Conservation (phyloP, 2,113 vertebrate genomes). For the Zeus faber region DNA sequence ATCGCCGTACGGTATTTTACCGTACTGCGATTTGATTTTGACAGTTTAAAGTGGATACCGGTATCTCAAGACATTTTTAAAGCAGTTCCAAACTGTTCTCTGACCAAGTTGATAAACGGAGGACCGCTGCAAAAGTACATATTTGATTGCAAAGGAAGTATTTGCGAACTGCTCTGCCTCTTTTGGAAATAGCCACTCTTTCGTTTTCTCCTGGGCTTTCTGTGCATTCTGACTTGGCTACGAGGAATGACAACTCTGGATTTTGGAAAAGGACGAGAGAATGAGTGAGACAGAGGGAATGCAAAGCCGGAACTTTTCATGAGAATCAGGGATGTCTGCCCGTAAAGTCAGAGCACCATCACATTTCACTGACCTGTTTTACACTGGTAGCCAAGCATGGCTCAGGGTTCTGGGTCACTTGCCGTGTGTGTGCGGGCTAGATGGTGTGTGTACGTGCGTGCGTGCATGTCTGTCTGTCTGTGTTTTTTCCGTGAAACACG, state of each 20-base stretch:
- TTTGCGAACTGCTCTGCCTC: conserved; percentile 21
- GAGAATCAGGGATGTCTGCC: conserved; percentile 29
- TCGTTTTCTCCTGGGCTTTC: conserved; percentile 25
- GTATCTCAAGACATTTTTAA: too few species aligned
- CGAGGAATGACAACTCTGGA: not conserved
- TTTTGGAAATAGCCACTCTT: conserved; percentile 24
- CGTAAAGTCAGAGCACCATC: conserved; percentile 37
- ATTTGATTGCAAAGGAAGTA: conserved; percentile 20
- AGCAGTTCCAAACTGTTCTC: too few species aligned
- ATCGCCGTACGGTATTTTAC: too few species aligned
- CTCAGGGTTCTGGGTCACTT: conserved; percentile 44
- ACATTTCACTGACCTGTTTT: conserved; percentile 53
- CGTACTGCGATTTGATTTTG: too few species aligned
- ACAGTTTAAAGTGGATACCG: too few species aligned
- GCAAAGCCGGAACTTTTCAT: conserved; percentile 35
- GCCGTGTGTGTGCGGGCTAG: not conserved
- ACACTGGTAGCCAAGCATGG: conserved; percentile 46
- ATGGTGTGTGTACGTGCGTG: too few species aligned
- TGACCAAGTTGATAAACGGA: too few species aligned
- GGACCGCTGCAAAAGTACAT: too few species aligned
- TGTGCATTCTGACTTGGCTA: conserved; percentile 18
- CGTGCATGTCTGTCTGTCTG: too few species aligned
- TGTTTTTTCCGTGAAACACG: too few species aligned
- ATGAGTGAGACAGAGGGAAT: conserved; percentile 2
- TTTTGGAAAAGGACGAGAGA: not conserved